Conservation (phyloP, 2,797 vertebrate genomes). For the Euthynnus affinis region DNA sequence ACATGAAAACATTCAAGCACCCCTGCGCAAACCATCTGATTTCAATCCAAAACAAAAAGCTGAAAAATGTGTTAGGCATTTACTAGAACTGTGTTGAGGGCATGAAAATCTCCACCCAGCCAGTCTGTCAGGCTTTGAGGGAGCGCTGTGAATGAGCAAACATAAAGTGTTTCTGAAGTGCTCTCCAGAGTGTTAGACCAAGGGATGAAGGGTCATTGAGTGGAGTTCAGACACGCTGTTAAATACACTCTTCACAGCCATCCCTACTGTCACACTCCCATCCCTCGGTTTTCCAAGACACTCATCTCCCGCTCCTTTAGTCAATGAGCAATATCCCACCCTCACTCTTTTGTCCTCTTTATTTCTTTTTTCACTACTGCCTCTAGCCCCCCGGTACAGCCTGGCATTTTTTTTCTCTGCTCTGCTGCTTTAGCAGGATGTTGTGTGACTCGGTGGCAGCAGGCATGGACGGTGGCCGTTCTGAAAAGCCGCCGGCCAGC, state of each 20-base stretch:
- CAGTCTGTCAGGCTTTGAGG: slow-evolving; percentile 1
- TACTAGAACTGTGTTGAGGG: not conserved
- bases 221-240: slow-evolving; percentile 44
- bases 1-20: not conserved
- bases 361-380: slow-evolving; percentile 13
- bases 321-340: slow-evolving; percentile 30
- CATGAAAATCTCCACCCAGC: slow-evolving; percentile 5
- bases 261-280: slow-evolving; percentile 12
- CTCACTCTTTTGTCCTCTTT: slow-evolving; percentile 37
- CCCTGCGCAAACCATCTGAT: not conserved
- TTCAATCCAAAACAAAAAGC: not conserved
- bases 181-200: slow-evolving; percentile 42
- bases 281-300: slow-evolving; percentile 22
- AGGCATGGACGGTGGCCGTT: slow-evolving; percentile 26
- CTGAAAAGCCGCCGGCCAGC: slow-evolving; percentile 41
- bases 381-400: slow-evolving; percentile 11
- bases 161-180: slow-evolving; percentile 43
- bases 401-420: not conserved
- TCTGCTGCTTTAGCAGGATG: slow-evolving; percentile 24
- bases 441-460: slow-evolving; percentile 19
- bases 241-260: slow-evolving; percentile 45
- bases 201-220: slow-evolving; percentile 53
- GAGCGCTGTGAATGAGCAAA: slow-evolving; percentile 31
- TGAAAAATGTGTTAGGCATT: slow-evolving; percentile 1
- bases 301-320: slow-evolving; percentile 36